A percentile compares a stretch with the other conserved stretches of the same genome.
Evolutionary conservation across 2,113 vertebrate species (phyloP).

Genomic region (Willisornis vidua): DNA sequence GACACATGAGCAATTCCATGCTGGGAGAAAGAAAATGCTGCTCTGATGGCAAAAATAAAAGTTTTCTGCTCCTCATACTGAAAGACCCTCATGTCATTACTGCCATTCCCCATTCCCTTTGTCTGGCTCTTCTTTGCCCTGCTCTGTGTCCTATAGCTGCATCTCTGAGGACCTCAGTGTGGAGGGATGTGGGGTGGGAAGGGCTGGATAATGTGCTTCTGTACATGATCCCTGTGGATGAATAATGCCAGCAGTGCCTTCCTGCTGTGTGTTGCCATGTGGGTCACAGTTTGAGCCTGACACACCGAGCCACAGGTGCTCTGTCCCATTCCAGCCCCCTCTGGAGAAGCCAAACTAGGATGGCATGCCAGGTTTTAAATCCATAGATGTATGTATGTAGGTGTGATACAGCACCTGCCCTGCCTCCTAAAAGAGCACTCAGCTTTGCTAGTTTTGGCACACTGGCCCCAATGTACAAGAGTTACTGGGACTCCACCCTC

Average conservation of each 20-base stretch:
- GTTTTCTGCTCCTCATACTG: not conserved
- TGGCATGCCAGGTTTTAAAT: not conserved
- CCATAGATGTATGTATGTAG: not conserved
- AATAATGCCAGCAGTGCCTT: not conserved
- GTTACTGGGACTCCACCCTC: rapidly evolving
- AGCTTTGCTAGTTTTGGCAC: not conserved
- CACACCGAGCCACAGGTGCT: rapidly evolving
- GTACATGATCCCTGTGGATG: rapidly evolving
- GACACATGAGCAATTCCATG: not conserved
- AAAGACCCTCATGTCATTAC: not conserved
- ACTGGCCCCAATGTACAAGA: rapidly evolving
- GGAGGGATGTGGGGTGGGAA: not conserved
- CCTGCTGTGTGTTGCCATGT: not conserved
- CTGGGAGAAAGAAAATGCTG: not conserved
- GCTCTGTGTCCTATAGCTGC: not conserved
- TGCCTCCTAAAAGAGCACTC: not conserved
- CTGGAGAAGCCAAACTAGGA: not conserved
- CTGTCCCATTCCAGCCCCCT: not conserved
- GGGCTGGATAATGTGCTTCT: not conserved
- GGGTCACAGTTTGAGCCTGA: not conserved
- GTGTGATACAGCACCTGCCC: not conserved
- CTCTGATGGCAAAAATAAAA: not conserved
- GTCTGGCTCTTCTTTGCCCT: not conserved
- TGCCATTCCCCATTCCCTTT: not conserved
- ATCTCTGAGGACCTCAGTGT: not conserved